phyloP scores from a whole-genome alignment of 2,113 vertebrate genomes.

The Chelonoidis abingdonii region DNA sequence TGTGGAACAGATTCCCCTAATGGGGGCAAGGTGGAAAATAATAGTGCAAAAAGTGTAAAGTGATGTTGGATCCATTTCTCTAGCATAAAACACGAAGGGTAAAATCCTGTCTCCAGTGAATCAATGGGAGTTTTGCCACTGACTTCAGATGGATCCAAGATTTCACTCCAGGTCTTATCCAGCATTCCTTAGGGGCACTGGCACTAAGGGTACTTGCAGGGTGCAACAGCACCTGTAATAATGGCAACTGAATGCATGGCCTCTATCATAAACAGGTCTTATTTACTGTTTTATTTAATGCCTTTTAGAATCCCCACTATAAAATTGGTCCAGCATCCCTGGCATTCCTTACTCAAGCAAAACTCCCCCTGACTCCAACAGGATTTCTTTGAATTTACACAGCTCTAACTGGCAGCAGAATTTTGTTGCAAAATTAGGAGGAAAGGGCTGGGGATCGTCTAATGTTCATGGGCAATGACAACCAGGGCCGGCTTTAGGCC shows the following conservation, averaged over 20 bases:
- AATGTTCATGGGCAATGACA: conserved; percentile 4
- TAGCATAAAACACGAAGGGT: background rate
- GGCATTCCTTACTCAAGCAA: background rate
- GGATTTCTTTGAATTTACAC: background rate
- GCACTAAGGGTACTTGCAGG: too few species aligned
- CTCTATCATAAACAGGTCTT: background rate
- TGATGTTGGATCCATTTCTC: background rate
- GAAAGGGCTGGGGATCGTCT: background rate
- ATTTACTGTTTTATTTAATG: background rate
- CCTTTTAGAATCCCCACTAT: background rate
- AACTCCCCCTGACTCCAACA: background rate
- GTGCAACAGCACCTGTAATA: background rate
- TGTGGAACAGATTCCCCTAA: background rate
- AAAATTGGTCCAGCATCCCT: background rate
- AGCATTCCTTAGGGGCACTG: too few species aligned
- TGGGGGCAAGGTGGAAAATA: background rate
- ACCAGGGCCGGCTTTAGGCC: too few species aligned
- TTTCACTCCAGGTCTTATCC: too few species aligned
- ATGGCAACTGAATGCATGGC: background rate
- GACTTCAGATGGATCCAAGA: too few species aligned
- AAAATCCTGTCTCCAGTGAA: background rate
- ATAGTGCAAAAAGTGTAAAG: background rate
- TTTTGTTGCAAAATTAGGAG: conserved; percentile 23
- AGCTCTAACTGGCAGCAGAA: background rate
- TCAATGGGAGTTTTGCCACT: background rate